A percentile compares a stretch with the other conserved stretches of the same genome.
These are phyloP conservation scores for Rhincodon typus DNA, from an alignment of 2,797 vertebrate species.

Conservation along the genomic window DNA sequence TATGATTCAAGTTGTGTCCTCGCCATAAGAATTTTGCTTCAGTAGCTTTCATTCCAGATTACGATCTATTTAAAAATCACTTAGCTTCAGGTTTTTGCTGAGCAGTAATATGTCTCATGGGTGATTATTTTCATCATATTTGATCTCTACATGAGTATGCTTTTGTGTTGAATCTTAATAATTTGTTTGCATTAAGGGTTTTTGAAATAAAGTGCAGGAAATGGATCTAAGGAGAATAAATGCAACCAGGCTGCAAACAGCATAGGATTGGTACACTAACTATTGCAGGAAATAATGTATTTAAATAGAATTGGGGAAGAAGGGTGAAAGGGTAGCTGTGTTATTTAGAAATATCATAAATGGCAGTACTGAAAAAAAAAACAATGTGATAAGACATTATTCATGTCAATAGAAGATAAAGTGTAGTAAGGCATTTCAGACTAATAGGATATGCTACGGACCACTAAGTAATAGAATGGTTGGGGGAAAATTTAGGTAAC, in stretches of 20 bases:
- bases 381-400: not conserved
- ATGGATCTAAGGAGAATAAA: not conserved
- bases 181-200: not conserved
- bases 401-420: not conserved
- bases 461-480: not conserved
- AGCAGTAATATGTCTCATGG: not conserved
- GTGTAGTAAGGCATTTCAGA: not conserved
- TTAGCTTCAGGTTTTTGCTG: not conserved
- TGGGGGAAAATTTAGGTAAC: not conserved
- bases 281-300: not conserved
- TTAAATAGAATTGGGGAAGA: not conserved
- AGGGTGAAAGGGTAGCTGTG: not conserved
- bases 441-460: not conserved
- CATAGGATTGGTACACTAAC: not conserved
- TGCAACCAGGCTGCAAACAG: not conserved
- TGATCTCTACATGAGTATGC: not conserved
- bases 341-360: not conserved
- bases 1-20: not conserved
- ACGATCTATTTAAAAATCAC: not conserved
- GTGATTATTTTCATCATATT: not conserved
- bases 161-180: not conserved
- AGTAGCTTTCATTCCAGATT: not conserved
- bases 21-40: not conserved
- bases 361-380: not conserved
- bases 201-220: not conserved